Base-by-base conservation (phyloP, 2,888 invertebrate genomes). In the Glaucopsyche alexis region DNA sequence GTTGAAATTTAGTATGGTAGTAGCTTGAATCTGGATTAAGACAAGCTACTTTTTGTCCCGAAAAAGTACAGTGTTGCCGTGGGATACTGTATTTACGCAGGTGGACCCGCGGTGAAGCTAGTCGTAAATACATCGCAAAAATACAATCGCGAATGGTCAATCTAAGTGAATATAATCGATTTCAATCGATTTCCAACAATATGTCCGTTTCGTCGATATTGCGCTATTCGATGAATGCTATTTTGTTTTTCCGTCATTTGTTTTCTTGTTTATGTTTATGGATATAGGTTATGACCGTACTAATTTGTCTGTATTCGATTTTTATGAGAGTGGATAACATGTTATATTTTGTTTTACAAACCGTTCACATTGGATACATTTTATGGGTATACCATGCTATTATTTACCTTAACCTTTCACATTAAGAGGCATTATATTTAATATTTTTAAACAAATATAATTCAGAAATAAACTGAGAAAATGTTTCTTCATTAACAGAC, bases 401-500 rank as follows among this genome's bases (percentile, higher is more conserved):
- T 42, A 5, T 42, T 42, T 7, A 42, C 6, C 8, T 42, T 47
- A 29, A 29, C 29, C 29, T 29, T 29, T 29, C 1, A 29, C 29
- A 2, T 29, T 1, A 29, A 29, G 29, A 29, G 29, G 29, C n/a
- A n/a, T 3, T 29, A 29, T 29, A 29, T 29, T 29, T 29, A 29
- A 29, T 29, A 29, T 29, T 29, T 29, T 29, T 29, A 1, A 29
- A 29, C 29, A 29, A 29, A 29, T 29, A 29, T 29, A 29, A 29
- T 29, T 4, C 29, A 29, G 29, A 29, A 29, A 29, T 29, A 60
- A 29, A 60, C 13, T 60, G 6, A 29, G 60, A 60, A 60, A 60
- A 60, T 38, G 1, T 60, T 13, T 38, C 60, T 60, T 72, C 38
- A 16, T 11, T 64, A 65, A 72, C 71, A 73, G 67, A 74, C 60